Percentiles rank a stretch among this genome's conserved stretches.
phyloP scores from a whole-genome alignment of 2,888 invertebrate species.

The Tethea ocularis region DNA sequence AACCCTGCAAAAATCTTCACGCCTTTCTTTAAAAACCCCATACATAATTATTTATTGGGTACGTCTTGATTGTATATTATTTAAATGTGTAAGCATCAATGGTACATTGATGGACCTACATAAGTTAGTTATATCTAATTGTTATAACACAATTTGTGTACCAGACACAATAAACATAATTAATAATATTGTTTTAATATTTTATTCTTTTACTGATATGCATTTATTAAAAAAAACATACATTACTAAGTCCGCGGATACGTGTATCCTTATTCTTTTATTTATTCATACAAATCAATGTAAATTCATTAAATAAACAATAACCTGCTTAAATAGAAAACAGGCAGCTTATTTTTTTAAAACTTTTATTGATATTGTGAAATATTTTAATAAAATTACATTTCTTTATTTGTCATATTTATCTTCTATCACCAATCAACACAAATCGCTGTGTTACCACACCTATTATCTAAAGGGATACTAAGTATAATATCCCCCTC shows the following conservation, averaged over 20 bases:
- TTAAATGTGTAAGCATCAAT: neutral
- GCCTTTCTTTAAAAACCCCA: too few relatives aligned
- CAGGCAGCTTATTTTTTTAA: neutral
- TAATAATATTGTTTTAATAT: too few relatives aligned
- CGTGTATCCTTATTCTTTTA: neutral
- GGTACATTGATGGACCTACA: neutral
- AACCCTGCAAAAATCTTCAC: too few relatives aligned
- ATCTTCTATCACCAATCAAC: neutral
- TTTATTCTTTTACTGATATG: slow-evolving; percentile 41
- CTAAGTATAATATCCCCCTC: neutral
- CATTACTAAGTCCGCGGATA: slow-evolving; percentile 13
- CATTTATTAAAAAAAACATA: slow-evolving; percentile 21
- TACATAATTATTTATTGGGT: too few relatives aligned
- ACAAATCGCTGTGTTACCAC: neutral
- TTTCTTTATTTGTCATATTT: neutral
- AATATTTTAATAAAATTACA: neutral
- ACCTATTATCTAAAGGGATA: neutral
- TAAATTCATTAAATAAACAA: neutral
- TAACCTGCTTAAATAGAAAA: neutral
- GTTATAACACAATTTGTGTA: slow-evolving; percentile 45
- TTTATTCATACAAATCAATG: neutral
- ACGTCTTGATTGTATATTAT: too few relatives aligned
- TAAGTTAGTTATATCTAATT: slow-evolving; percentile 8
- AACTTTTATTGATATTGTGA: neutral
- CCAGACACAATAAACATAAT: slow-evolving; percentile 52